These are phyloP conservation scores for Anastrepha ludens DNA, from an alignment of 1,140 invertebrate species.

Conservation along the genomic window DNA sequence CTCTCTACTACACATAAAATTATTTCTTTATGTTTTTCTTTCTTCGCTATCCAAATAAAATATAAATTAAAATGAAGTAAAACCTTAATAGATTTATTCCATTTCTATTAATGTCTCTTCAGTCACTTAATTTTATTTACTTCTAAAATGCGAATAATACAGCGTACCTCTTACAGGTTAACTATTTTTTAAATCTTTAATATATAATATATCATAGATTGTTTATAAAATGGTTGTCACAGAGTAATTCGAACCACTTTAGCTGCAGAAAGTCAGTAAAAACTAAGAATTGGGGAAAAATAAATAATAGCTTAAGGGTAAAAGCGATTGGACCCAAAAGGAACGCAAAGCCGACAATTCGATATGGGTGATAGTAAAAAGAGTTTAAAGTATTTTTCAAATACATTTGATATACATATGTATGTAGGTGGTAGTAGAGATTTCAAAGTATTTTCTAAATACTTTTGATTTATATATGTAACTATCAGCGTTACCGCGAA, in stretches of 20 bases:
- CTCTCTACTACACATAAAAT: slow-evolving; percentile 26
- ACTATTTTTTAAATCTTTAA: neutral
- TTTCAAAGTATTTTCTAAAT: too few species aligned
- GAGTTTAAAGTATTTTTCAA: neutral
- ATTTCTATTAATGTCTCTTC: neutral
- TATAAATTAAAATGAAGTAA: neutral
- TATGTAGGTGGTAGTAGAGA: neutral
- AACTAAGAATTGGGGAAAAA: neutral
- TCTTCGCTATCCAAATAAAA: neutral
- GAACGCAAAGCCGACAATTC: neutral
- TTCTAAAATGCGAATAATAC: slow-evolving; percentile 50
- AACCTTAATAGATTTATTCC: neutral
- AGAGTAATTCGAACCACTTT: neutral
- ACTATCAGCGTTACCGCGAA: too few species aligned
- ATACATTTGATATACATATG: neutral
- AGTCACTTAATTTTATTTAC: slow-evolving; percentile 29
- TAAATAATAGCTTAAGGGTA: neutral
- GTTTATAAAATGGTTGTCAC: slow-evolving; percentile 4
- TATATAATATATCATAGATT: neutral
- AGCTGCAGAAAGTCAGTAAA: slow-evolving; percentile 9
- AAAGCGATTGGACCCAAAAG: neutral
- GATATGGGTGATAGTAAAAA: neutral
- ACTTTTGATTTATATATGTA: too few species aligned
- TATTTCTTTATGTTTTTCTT: neutral
- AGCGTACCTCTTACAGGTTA: neutral